Evolutionary conservation across 2,113 vertebrate genomes (phyloP).

Genomic region (Ciconia stormi): DNA sequence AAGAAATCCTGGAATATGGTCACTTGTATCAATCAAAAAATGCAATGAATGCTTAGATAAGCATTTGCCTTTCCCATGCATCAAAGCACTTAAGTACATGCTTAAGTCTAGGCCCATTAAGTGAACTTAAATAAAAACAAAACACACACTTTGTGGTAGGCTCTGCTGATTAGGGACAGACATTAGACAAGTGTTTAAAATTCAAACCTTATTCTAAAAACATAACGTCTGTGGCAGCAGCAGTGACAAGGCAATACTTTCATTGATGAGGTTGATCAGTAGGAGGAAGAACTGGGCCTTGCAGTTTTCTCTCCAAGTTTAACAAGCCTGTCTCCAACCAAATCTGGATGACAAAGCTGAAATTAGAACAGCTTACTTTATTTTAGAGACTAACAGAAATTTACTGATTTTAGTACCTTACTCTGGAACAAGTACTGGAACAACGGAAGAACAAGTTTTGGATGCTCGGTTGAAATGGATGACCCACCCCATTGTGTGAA

Average conservation of each 20-base stretch:
- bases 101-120: not conserved
- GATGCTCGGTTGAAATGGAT: not conserved
- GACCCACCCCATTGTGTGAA: not conserved
- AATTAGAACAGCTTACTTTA: not conserved
- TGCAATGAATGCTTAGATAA: not conserved
- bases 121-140: not conserved
- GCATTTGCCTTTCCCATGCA: not conserved
- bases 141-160: not conserved
- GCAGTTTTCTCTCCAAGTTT: not conserved
- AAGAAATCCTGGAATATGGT: not conserved
- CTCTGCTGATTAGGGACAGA: not conserved
- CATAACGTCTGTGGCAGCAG: rapidly evolving
- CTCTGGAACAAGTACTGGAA: not conserved
- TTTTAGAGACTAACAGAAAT: not conserved
- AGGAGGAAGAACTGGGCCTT: not conserved
- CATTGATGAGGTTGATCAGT: not conserved
- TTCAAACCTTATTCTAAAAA: not conserved
- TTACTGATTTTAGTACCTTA: not conserved
- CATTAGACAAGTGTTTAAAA: not conserved
- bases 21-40: not conserved
- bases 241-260: not conserved
- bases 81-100: not conserved
- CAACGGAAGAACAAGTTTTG: not conserved
- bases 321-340: not conserved
- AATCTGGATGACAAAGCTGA: not conserved